Evolutionary conservation across 2,113 vertebrate genomes (phyloP), one percentile per base, ranked within the genome.

Genomic region (Opisthocomus hoazin): DNA sequence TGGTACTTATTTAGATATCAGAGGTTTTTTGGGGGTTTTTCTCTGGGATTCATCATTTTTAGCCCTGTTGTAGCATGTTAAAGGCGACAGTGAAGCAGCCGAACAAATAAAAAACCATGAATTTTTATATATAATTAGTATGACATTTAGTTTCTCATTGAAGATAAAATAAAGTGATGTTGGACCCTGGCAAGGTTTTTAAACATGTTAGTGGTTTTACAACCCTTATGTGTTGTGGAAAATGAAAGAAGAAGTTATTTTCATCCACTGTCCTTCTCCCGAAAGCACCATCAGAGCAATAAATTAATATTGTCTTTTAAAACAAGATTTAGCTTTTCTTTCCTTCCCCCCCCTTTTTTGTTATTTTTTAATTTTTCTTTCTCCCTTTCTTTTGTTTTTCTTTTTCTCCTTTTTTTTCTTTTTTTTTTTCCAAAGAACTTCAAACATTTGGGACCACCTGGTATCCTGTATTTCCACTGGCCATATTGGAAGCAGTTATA

Each of bases 21-120:
- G 98, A 99, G 98, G 98, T 90, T 95, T 99, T 98, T 98, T 97
- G 98, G 99, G 98, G 84, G 65, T 88, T 93, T 98, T 96, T 98
- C 98, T 98, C 98, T 98, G 98, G 98, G 98, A 99, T 98, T 99
- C 98, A 99, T 98, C 98, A 99, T 98, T 98, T 98, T 99, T 99
- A 99, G 98, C 99, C 98, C 99, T 99, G 98, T 99, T 99, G 99
- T 99, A 99, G 99, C 99, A 99, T 99, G 99, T 99, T 98, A 98
- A 96, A 99, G 98, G 98, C 94, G 96, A 99, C 98, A 98, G 98
- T 98, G 98, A 99, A 99, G 98, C 99, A 99, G 98, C 98, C 98
- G 98, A 99, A 99, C 98, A 99, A 99, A 99, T 98, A 98, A 99
- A 99, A 98, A 82, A 63, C 1, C 93, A 89, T 98, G 97, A 97